phyloP scores from a whole-genome alignment of 2,113 vertebrate genomes.

The Probosciger aterrimus region DNA sequence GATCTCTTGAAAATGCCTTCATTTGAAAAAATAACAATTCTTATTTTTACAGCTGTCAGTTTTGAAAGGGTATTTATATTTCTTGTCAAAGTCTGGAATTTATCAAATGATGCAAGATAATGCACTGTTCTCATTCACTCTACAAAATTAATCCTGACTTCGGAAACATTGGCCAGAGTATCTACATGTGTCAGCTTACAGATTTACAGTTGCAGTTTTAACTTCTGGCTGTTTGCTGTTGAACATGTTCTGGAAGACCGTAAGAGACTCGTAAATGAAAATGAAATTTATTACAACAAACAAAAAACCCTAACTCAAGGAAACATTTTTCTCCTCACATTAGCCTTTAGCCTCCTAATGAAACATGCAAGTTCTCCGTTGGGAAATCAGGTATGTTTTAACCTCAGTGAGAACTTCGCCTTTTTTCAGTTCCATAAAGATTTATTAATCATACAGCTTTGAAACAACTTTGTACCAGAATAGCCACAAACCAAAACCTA shows the following conservation, averaged over 20 bases:
- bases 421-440: constrained; percentile 23
- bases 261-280: neutral
- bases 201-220: neutral
- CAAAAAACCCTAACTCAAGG: neutral
- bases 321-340: neutral
- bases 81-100: constrained; percentile 3
- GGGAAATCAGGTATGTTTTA: constrained; percentile 43
- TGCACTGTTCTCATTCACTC: neutral
- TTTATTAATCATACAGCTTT: constrained; percentile 19
- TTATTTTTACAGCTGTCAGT: constrained; percentile 12
- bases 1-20: neutral
- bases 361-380: neutral
- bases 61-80: neutral
- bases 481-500: constrained; percentile 3
- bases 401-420: neutral
- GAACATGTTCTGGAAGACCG: neutral
- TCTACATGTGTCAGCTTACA: neutral
- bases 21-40: neutral
- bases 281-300: neutral
- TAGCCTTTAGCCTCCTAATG: neutral
- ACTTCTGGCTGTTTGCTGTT: neutral
- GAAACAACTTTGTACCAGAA: constrained; percentile 29
- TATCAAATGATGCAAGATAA: neutral
- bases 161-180: neutral
- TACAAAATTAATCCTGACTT: constrained; percentile 5